These are phyloP conservation scores for Coptodon rendalli DNA, from an alignment of 2,113 vertebrate species.

Conservation along the genomic window DNA sequence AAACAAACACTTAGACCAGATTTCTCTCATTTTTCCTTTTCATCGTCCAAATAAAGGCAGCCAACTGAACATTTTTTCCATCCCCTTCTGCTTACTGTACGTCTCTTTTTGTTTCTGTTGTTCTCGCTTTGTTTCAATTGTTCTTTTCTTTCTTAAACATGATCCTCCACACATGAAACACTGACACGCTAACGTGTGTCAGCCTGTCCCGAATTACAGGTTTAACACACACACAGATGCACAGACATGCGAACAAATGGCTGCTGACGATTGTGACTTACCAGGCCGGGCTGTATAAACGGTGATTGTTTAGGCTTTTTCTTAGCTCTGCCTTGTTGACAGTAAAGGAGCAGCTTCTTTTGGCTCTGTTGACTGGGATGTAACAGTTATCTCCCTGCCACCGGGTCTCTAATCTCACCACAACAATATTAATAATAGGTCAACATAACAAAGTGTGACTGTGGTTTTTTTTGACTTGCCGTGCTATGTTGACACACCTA, in stretches of 20 bases:
- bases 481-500: conserved; percentile 20
- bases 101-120: neutral
- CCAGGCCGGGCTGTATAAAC: neutral
- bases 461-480: neutral
- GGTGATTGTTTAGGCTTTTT: neutral
- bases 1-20: neutral
- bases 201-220: conserved; percentile 35
- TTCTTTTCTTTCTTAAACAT: neutral
- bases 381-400: neutral
- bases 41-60: neutral
- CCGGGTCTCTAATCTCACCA: neutral
- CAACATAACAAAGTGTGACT: neutral
- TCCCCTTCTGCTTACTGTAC: neutral
- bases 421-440: neutral
- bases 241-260: neutral
- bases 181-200: neutral
- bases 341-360: neutral
- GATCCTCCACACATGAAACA: neutral
- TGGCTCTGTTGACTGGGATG: neutral
- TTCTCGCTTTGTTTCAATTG: neutral
- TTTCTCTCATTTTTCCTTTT: neutral
- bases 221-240: neutral
- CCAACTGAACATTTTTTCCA: neutral
- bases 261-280: neutral
- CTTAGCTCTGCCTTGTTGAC: neutral